Evolutionary conservation across 2,113 vertebrate genomes (phyloP).

Genomic region (Lichenostomus cassidix): DNA sequence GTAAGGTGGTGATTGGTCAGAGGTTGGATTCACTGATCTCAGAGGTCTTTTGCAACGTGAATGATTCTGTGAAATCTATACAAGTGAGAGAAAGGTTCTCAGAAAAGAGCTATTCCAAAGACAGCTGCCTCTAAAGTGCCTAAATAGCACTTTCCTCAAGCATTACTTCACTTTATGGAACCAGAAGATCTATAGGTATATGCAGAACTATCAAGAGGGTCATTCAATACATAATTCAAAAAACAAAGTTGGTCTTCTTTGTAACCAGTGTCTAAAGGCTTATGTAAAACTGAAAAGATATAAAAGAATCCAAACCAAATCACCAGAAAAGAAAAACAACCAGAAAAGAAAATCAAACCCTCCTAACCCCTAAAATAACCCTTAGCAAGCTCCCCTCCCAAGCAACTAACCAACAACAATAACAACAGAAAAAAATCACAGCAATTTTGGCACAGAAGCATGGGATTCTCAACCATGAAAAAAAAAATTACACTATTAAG

Average conservation of each 20-base stretch:
- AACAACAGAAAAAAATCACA: neutral
- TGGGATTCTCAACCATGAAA: neutral
- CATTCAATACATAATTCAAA: neutral
- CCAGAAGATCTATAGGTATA: neutral
- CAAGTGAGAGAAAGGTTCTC: neutral
- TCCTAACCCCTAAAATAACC: fast-evolving
- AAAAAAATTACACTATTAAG: neutral
- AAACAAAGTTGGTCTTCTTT: neutral
- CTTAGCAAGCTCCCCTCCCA: too few relatives aligned
- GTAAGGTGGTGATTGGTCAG: neutral
- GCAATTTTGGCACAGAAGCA: neutral
- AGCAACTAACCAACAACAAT: neutral
- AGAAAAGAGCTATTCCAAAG: neutral
- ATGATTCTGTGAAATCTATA: neutral
- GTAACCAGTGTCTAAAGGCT: neutral
- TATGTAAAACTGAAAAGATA: neutral
- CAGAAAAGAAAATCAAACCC: neutral
- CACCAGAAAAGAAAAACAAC: neutral
- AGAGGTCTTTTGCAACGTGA: neutral
- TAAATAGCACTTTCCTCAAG: neutral
- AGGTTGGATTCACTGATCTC: neutral
- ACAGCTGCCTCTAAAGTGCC: neutral
- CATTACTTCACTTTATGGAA: neutral
- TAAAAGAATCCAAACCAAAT: neutral
- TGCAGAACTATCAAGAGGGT: neutral